Base-by-base conservation (phyloP, 1,140 invertebrate genomes). In the Brachionus sp. region DNA sequence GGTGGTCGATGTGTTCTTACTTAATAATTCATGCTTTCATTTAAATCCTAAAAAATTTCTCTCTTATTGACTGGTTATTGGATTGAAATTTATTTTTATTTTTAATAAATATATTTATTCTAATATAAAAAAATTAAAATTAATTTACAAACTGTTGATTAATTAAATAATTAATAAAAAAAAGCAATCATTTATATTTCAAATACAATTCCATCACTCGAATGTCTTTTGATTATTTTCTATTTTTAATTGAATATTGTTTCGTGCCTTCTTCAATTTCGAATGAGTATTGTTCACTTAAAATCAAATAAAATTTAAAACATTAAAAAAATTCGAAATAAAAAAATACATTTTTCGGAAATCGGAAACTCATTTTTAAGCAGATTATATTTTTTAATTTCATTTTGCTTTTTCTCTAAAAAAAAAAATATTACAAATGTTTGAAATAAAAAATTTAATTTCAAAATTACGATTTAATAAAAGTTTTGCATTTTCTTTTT, bases 321-420 rank as follows among this genome's bases (percentile, higher is more conserved):
- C n/a, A n/a, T n/a, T n/a, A n/a, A n/a, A n/a, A 75, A 23, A 42
- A 44, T 44, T 5, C 39, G 16, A 46, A 46, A n/a, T n/a, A 39
- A 16, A 73, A 42, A 73, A 44, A 46, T 75, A 75, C 70, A 75
- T 75, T 75, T 75, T 23, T 46, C 70, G 9, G 70, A 75, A 19
- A 75, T 25, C 3, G 23, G 5, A 0, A 13, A 25, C 2, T n/a
- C 42, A 75, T 75, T 35, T 23, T 75, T 75, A 0, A 23, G 9
- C 44, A 46, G 13, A 5, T 6, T 12, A 4, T 0, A 25, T 25
- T 46, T 46, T 23, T 29, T 44, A 25, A 13, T 16, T 44, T 6
- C 42, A 5, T 50, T 46, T 12, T 75, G 6, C 25, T 25, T 35
- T 35, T 73, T 73, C 37, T 73, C 5, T 62, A 19, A 1, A 3